These are phyloP conservation scores for Centrocercus urophasianus DNA, from an alignment of 2,113 vertebrate species.

Conservation along the genomic window DNA sequence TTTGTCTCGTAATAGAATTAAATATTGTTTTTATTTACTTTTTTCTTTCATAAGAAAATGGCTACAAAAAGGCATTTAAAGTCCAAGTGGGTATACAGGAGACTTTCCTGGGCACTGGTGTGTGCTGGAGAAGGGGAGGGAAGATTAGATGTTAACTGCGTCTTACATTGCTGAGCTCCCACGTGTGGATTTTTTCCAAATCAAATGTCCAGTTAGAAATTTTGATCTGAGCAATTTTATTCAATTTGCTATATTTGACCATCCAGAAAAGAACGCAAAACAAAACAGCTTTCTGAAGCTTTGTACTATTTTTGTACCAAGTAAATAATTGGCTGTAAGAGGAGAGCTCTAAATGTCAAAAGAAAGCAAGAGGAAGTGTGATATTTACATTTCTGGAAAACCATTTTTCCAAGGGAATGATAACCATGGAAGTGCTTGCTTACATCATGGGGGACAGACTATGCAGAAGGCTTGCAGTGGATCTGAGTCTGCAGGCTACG, in stretches of 20 bases:
- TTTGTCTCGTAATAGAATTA: conserved; percentile 39
- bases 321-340: background rate
- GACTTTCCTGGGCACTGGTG: conserved; percentile 11
- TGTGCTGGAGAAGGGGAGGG: background rate
- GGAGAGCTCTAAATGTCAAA: background rate
- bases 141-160: background rate
- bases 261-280: conserved; percentile 17
- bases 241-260: conserved; percentile 15
- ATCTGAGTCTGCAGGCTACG: background rate
- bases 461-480: background rate
- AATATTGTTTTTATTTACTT: conserved; percentile 59
- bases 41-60: conserved; percentile 49
- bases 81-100: background rate
- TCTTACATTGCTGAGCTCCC: conserved; percentile 31
- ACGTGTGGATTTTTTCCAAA: background rate
- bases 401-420: background rate
- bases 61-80: conserved; percentile 52
- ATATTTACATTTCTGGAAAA: conserved; percentile 2
- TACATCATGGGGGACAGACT: fast-evolving
- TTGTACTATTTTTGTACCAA: background rate
- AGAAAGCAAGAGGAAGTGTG: background rate
- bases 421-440: background rate
- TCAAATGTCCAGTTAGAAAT: background rate
- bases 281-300: background rate
- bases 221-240: background rate